Conservation (phyloP, 1,140 invertebrate genomes). For the Solenopsis invicta region DNA sequence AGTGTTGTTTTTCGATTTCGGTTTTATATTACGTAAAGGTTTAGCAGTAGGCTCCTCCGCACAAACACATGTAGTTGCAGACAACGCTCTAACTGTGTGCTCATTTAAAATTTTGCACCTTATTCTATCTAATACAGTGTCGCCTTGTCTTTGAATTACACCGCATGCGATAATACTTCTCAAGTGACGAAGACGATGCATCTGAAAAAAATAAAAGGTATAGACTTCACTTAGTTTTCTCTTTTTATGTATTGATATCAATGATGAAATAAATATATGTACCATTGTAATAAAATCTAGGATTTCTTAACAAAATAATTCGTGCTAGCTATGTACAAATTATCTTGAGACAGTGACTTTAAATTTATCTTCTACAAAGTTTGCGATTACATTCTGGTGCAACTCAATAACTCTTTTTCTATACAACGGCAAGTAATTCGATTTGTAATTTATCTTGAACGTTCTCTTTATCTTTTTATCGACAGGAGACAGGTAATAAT, state of each 20-base stretch:
- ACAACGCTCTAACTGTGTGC: constrained; percentile 43
- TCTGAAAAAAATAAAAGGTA: constrained; percentile 71
- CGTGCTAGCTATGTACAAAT: not conserved
- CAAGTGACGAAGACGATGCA: constrained; percentile 74
- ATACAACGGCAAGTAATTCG: constrained; percentile 80
- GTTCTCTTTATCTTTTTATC: constrained; percentile 79
- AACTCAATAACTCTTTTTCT: constrained; percentile 82
- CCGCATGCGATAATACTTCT: constrained; percentile 46
- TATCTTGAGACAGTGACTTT: constrained; percentile 78
- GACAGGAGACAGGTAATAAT: constrained; percentile 77
- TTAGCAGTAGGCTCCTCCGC: constrained; percentile 50
- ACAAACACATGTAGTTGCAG: constrained; percentile 9
- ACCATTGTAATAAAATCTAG: constrained; percentile 40
- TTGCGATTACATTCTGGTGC: constrained; percentile 83
- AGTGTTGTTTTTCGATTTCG: constrained; percentile 84
- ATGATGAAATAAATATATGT: constrained; percentile 30
- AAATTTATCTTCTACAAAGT: constrained; percentile 81
- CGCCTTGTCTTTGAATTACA: constrained; percentile 52
- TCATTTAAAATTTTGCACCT: constrained; percentile 35
- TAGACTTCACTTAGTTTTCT: not conserved
- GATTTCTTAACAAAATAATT: constrained; percentile 14
- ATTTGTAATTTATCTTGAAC: constrained; percentile 85
- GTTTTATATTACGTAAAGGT: constrained; percentile 87
- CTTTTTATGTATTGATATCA: not conserved
- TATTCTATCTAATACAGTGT: constrained; percentile 11